These are phyloP conservation scores for Valencia hispanica DNA, from an alignment of 2,797 vertebrate genomes.

Conservation along the genomic window DNA sequence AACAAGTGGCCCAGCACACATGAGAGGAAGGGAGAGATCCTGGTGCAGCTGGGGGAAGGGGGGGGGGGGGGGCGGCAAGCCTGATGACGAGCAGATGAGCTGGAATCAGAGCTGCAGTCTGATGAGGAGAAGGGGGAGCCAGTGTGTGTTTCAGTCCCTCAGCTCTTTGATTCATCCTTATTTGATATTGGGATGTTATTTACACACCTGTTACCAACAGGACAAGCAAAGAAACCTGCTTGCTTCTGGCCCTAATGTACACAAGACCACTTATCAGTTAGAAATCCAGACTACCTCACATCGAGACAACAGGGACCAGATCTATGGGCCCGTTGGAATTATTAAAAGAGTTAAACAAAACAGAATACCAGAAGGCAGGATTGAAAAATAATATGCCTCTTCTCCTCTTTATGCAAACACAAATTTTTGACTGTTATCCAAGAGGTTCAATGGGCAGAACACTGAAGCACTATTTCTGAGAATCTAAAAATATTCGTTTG, in stretches of 20 bases:
- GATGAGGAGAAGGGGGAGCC: conserved; percentile 28
- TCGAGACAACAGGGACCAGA: background rate
- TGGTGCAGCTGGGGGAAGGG: conserved; percentile 22
- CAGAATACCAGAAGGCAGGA: background rate
- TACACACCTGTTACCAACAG: conserved; percentile 75
- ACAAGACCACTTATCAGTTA: background rate
- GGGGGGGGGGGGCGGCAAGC: background rate
- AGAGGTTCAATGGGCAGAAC: conserved; percentile 29
- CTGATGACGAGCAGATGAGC: conserved; percentile 69
- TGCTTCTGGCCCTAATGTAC: conserved; percentile 20
- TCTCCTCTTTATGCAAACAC: background rate
- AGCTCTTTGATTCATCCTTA: conserved; percentile 62
- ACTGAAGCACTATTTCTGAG: conserved; percentile 49
- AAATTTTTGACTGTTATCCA: conserved; percentile 38
- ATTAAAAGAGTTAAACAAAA: background rate
- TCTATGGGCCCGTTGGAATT: background rate
- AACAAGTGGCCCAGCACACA: conserved; percentile 65
- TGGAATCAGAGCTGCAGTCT: conserved; percentile 62
- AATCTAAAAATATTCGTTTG: conserved; percentile 65
- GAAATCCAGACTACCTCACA: background rate
- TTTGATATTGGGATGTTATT: conserved; percentile 73
- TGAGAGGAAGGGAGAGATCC: conserved; percentile 26
- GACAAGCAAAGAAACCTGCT: conserved; percentile 29
- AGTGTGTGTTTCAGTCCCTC: conserved; percentile 46
- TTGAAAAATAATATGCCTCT: background rate